Percentiles rank a stretch among this genome's conserved stretches.
phyloP scores from a whole-genome alignment of 2,113 vertebrate species.

The Albula glossodonta region DNA sequence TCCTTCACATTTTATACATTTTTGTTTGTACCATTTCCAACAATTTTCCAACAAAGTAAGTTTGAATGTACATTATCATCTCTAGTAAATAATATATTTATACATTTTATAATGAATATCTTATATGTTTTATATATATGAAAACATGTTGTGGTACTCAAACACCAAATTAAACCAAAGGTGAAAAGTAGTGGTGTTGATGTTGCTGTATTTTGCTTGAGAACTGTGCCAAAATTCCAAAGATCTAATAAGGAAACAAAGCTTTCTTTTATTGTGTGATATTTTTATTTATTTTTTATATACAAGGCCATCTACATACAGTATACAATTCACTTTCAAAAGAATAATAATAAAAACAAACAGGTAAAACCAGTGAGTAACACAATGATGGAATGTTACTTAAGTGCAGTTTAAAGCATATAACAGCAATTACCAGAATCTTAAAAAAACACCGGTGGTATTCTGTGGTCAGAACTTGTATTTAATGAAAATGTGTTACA shows the following conservation, averaged over 20 bases:
- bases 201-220: neutral
- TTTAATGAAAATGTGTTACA: neutral
- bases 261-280: neutral
- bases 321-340: neutral
- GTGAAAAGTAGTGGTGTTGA: slow-evolving; percentile 22
- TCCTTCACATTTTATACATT: neutral
- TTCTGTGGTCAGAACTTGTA: neutral
- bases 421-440: neutral
- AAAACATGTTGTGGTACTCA: slow-evolving; percentile 1
- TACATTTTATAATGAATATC: slow-evolving; percentile 50
- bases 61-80: slow-evolving; percentile 19
- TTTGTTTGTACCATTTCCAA: neutral
- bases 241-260: neutral
- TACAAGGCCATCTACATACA: neutral
- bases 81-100: slow-evolving; percentile 35
- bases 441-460: neutral
- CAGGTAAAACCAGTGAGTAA: neutral
- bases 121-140: slow-evolving; percentile 38
- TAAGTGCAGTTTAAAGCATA: too few species aligned
- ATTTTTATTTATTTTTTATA: neutral
- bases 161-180: slow-evolving; percentile 34
- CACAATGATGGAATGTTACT: too few species aligned
- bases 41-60: neutral
- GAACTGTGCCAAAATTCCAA: neutral
- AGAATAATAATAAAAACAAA: neutral